These are phyloP conservation scores for Horisme vitalbata DNA, from an alignment of 2,888 invertebrate genomes.

Conservation along the genomic window DNA sequence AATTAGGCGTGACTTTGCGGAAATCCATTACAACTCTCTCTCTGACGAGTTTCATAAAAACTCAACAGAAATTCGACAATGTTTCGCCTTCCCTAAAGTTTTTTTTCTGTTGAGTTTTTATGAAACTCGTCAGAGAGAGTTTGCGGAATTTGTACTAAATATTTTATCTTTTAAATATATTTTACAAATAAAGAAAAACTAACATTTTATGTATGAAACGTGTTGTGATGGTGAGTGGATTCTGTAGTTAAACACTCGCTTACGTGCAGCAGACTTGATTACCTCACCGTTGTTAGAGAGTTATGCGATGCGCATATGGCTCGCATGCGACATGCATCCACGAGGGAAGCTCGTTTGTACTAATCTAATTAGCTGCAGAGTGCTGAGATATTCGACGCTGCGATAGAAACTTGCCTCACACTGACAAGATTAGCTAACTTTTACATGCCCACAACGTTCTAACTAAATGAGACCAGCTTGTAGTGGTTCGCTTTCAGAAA, in stretches of 20 bases:
- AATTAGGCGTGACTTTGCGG: too few species aligned
- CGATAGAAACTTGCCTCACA: conserved; percentile 62
- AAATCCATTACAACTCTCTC: too few species aligned
- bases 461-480: conserved; percentile 33
- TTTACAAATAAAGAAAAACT: too few species aligned
- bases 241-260: conserved; percentile 18
- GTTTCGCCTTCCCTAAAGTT: too few species aligned
- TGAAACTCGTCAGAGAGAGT: too few species aligned
- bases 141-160: too few species aligned
- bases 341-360: conserved; percentile 46
- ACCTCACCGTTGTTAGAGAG: conserved; percentile 38
- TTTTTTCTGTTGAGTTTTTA: too few species aligned
- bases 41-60: too few species aligned
- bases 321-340: conserved; percentile 33
- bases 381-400: conserved; percentile 49
- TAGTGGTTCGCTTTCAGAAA: conserved; percentile 30
- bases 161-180: too few species aligned
- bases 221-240: conserved; percentile 19
- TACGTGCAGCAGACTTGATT: conserved; percentile 34
- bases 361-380: conserved; percentile 67
- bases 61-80: too few species aligned
- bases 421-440: conserved; percentile 66
- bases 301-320: conserved; percentile 38
- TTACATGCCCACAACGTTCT: conserved; percentile 35
- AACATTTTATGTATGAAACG: conserved; percentile 5